These are phyloP conservation scores for Passerculus sandwichensis DNA, from an alignment of 2,797 vertebrate species.

Conservation along the genomic window DNA sequence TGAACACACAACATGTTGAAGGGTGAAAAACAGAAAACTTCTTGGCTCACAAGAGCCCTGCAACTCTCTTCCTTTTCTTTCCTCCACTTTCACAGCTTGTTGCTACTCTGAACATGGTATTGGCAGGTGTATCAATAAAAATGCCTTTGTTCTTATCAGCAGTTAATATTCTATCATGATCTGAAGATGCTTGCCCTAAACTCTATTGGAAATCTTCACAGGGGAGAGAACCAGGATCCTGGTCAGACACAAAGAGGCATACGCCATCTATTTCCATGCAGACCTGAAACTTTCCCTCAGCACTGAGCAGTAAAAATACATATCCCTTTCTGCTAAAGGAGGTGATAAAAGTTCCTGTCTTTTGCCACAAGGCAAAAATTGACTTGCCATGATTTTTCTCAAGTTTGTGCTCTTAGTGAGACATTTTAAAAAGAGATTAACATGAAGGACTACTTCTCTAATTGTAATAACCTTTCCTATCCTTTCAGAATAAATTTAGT, in stretches of 20 bases:
- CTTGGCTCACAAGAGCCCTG: neutral
- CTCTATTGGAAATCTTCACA: neutral
- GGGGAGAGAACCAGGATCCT: neutral
- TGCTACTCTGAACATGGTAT: neutral
- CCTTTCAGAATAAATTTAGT: slow-evolving; percentile 45
- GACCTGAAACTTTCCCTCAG: neutral
- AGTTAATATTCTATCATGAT: neutral
- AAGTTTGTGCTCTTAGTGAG: neutral
- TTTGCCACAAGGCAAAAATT: neutral
- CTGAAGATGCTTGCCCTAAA: neutral
- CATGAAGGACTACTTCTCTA: slow-evolving; percentile 21
- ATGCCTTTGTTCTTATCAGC: neutral
- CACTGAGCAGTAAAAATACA: neutral
- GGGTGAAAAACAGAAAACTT: neutral
- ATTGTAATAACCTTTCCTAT: slow-evolving; percentile 60
- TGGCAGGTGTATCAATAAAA: neutral
- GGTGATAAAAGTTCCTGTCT: neutral
- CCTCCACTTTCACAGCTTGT: neutral
- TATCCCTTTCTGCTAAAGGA: neutral
- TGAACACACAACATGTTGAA: neutral
- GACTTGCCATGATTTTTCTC: neutral
- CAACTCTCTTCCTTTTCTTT: neutral
- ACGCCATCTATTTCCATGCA: neutral
- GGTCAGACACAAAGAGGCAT: neutral
- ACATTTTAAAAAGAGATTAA: slow-evolving; percentile 40